Percentiles rank a stretch among this genome's conserved stretches.
Conservation (phyloP, 2,888 invertebrate species). For the Acleris literana region DNA sequence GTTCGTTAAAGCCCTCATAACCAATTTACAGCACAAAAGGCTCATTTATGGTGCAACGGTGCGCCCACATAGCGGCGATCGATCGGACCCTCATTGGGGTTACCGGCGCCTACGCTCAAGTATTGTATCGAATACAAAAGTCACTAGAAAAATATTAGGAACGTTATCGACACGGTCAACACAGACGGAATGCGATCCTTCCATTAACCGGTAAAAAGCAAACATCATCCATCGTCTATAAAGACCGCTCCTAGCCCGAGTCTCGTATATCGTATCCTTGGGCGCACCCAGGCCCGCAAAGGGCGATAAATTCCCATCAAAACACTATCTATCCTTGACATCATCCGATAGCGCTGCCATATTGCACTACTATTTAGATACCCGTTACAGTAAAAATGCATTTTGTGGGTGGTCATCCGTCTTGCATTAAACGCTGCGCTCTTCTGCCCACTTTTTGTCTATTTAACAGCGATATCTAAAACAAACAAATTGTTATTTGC, state of each 20-base stretch:
- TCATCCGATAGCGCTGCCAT: slow-evolving; percentile 67
- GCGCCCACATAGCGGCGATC: slow-evolving; percentile 73
- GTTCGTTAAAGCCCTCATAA: slow-evolving; percentile 72
- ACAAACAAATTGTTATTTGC: slow-evolving; percentile 34
- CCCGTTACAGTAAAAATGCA: slow-evolving; percentile 74
- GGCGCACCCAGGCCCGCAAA: slow-evolving; percentile 59
- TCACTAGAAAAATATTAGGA: slow-evolving; percentile 35
- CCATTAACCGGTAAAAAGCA: slow-evolving; percentile 70
- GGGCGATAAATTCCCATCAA: slow-evolving; percentile 77
- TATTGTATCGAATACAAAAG: slow-evolving; percentile 38
- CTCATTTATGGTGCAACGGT: slow-evolving; percentile 68
- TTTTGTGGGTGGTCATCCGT: slow-evolving; percentile 70
- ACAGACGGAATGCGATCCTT: slow-evolving; percentile 57
- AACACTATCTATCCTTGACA: slow-evolving; percentile 74
- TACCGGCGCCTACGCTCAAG: slow-evolving; percentile 65
- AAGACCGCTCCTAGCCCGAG: slow-evolving; percentile 68
- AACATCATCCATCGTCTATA: slow-evolving; percentile 58
- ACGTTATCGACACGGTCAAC: slow-evolving; percentile 37
- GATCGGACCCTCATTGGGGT: slow-evolving; percentile 75
- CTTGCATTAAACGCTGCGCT: slow-evolving; percentile 53
- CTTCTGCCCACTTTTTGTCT: slow-evolving; percentile 37
- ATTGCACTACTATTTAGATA: slow-evolving; percentile 79
- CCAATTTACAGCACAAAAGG: slow-evolving; percentile 77
- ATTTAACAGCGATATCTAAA: slow-evolving; percentile 32
- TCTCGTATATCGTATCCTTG: slow-evolving; percentile 70